These are phyloP conservation scores for Psephotus haematonotus DNA, from an alignment of 2,113 vertebrate genomes.

Conservation along the genomic window DNA sequence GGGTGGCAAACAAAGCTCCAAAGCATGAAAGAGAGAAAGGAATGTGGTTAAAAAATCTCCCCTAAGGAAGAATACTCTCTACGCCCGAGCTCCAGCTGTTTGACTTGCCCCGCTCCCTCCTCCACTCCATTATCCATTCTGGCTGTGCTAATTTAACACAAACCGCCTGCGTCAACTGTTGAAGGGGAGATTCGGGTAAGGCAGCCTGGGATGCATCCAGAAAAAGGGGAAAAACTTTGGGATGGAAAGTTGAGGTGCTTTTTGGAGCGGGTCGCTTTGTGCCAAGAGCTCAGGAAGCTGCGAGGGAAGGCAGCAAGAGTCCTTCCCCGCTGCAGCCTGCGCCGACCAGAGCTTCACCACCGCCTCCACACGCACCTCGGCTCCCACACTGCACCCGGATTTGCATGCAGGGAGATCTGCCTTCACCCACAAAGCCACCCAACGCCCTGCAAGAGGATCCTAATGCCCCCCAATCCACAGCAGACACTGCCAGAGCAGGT, in stretches of 20 bases:
- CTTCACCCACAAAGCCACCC: constrained; percentile 9
- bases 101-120: constrained; percentile 54
- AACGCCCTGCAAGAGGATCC: neutral
- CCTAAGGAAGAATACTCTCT: constrained; percentile 61
- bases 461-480: neutral
- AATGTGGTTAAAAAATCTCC: constrained; percentile 69
- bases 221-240: constrained; percentile 29
- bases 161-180: constrained; percentile 57
- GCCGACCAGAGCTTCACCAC: neutral
- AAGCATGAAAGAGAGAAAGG: constrained; percentile 66
- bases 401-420: constrained; percentile 25
- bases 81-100: constrained; percentile 46
- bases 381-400: neutral
- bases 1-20: constrained; percentile 61
- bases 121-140: constrained; percentile 59
- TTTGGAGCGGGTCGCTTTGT: neutral
- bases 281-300: neutral
- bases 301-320: neutral
- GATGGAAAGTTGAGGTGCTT: constrained; percentile 52
- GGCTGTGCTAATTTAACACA: constrained; percentile 49
- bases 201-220: neutral
- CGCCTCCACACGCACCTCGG: neutral
- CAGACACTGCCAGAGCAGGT: neutral
- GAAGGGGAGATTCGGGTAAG: constrained; percentile 4
- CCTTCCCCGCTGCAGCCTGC: constrained; percentile 5